Evolutionary conservation across 1,140 invertebrate genomes (phyloP), one percentile per base, ranked within the genome.

Genomic region (Heliconius hermathena): DNA sequence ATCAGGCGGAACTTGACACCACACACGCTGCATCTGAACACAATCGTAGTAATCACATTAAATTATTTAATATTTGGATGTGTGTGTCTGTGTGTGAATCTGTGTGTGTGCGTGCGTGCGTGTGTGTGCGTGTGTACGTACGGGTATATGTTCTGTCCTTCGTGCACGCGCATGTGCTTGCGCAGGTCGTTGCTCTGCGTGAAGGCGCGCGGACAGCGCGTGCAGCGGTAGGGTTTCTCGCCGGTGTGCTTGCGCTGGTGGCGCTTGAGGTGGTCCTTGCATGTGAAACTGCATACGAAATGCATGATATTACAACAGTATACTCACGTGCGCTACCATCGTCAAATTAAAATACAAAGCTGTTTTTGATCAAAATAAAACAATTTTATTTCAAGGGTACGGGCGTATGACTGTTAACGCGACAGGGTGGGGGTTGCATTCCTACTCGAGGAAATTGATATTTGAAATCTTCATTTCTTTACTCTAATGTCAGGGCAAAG

Each of bases 191-290:
- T 95, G 84, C 92, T 94, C 88, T 95, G 95, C 3, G 95, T 89
- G 88, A 95, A 95, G 20, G 94, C 95, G 54, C 96, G 94, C 33
- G 94, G 90, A 85, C 96, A 96, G 85, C 95, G 95, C 74, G 90
- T 91, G 84, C 96, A 96, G 80, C 94, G 92, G 88, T 97, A 97
- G 0, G 97, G 97, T 84, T 97, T 97, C 90, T 97, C 96, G 8
- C 97, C 96, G 1, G 97, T 97, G 89, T 97, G 97, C n/a, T 96
- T 96, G 70, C 96, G 93, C 85, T 95, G 94, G 87, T 97, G 96
- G 0, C 96, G 93, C 79, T 95, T 95, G 41, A 96, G 85, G 76
- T 95, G 94, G 79, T 95, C 93, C 70, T 94, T 94, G 76, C 89
- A 91, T 3, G 89, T 91, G 85, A 95, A 95, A 70, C 94, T 95